Evolutionary conservation across 2,888 invertebrate genomes (phyloP).

Genomic region (Noctua pronuba): DNA sequence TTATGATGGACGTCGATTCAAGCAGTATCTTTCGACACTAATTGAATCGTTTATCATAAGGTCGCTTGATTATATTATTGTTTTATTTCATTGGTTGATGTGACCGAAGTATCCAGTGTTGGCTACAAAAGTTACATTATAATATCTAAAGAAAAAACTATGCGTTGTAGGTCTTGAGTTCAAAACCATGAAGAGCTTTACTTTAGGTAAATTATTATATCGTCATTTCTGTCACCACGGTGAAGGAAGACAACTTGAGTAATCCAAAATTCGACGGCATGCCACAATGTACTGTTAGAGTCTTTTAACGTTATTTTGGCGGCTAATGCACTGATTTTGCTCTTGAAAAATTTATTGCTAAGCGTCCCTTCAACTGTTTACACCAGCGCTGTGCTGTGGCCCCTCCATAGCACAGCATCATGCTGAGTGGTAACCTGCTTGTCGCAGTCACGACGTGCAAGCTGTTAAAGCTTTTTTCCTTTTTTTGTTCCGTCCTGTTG

Average conservation of each 20-base stretch:
- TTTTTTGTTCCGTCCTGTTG: too few species aligned
- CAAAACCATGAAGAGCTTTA: neutral
- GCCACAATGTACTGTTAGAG: neutral
- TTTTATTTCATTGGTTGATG: neutral
- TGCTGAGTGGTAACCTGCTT: too few species aligned
- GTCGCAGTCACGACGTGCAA: too few species aligned
- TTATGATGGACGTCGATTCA: constrained; percentile 36
- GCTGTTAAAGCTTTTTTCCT: too few species aligned
- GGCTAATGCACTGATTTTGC: neutral
- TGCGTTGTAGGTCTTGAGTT: neutral
- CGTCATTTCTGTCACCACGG: neutral
- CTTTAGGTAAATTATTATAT: neutral
- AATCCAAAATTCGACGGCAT: neutral
- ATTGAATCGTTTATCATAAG: constrained; percentile 43
- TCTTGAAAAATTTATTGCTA: neutral
- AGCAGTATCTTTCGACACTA: constrained; percentile 42
- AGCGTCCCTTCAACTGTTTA: neutral
- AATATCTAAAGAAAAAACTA: neutral
- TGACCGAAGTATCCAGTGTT: neutral
- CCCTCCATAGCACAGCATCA: too few species aligned
- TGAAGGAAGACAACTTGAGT: neutral
- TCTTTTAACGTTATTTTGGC: neutral
- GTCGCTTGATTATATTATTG: constrained; percentile 11
- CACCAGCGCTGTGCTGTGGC: too few species aligned
- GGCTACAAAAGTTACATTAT: neutral